Evolutionary conservation across 1,140 invertebrate species (phyloP), one percentile per base, ranked within the genome.

Genomic region (Coelopa frigida): DNA sequence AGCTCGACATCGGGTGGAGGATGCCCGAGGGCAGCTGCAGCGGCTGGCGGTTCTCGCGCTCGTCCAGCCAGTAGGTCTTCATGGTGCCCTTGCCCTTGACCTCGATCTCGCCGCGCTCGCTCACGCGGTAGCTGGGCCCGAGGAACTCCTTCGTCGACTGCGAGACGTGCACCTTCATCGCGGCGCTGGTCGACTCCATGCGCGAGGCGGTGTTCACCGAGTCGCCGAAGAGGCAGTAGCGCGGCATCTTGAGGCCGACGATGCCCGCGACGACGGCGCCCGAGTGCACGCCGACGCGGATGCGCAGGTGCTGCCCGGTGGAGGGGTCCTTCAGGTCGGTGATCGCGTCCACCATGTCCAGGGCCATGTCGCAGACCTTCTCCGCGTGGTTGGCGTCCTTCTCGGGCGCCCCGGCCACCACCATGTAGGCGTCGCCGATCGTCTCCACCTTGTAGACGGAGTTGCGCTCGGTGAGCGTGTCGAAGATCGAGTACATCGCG

Each of bases 381-480:
- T 92, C 87, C 0, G 92, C 92, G 63, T 98, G 94, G 63, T 92
- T 87, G 31, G 76, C 77, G 65, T 90, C 85, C 55, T 85, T 84
- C 46, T 93, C 89, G 0, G 94, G 94, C 11, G 93, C 89, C 0
- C 94, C 95, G 12, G 88, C 91, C 1, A 97, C 92, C 2, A 95
- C 90, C 92, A 97, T 96, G 61, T 97, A 96, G 0, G 93, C 92
- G 65, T 95, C 92, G 0, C 94, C 93, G 55, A 97, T 96, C 0
- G 94, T 97, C 72, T 97, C 94, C 6, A 97, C 94, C 81, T 98
- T 98, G 67, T 97, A 97, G 5, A 96, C 91, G 20, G 81, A 76
- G 72, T 97, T 94, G 46, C 83, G 76, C 63, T 97, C 94, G 0
- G 92, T 95, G 3, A 96, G 75, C 3, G 83, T 85, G 58, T 94